These are phyloP conservation scores for Premnoplex brunnescens DNA, from an alignment of 2,797 vertebrate species.

Conservation along the genomic window DNA sequence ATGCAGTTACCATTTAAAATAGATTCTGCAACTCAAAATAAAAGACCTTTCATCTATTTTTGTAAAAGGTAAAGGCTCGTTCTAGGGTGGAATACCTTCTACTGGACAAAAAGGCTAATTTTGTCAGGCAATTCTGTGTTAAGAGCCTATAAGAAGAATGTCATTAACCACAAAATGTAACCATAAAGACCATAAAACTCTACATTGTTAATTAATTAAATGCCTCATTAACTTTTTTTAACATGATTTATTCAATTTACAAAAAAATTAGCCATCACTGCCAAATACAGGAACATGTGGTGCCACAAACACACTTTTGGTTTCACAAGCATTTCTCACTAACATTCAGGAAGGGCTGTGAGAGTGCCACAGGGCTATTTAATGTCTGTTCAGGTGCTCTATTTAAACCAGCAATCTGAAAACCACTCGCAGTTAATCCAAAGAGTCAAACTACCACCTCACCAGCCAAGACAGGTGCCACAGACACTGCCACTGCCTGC, in stretches of 20 bases:
- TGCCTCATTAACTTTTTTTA: conserved; percentile 81
- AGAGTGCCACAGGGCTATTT: not conserved
- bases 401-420: not conserved
- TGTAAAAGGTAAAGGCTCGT: not conserved
- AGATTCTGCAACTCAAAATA: conserved; percentile 43
- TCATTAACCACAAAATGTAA: conserved; percentile 80
- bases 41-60: conserved; percentile 41
- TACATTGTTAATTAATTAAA: conserved; percentile 84
- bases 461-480: not conserved
- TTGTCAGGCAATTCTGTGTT: conserved; percentile 63
- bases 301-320: conserved; percentile 44
- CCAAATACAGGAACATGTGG: conserved; percentile 58
- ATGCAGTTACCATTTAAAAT: conserved; percentile 14
- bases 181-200: conserved; percentile 80
- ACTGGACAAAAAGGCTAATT: conserved; percentile 65
- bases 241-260: conserved; percentile 81
- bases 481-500: not conserved
- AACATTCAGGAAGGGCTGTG: not conserved
- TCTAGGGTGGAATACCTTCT: conserved; percentile 39
- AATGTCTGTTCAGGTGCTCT: not conserved
- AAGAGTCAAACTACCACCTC: not conserved
- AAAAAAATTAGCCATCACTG: conserved; percentile 72
- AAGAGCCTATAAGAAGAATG: conserved; percentile 73
- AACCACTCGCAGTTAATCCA: not conserved
- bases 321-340: not conserved